Conservation (phyloP, 2,888 invertebrate species). For the Cistogaster globosa region DNA sequence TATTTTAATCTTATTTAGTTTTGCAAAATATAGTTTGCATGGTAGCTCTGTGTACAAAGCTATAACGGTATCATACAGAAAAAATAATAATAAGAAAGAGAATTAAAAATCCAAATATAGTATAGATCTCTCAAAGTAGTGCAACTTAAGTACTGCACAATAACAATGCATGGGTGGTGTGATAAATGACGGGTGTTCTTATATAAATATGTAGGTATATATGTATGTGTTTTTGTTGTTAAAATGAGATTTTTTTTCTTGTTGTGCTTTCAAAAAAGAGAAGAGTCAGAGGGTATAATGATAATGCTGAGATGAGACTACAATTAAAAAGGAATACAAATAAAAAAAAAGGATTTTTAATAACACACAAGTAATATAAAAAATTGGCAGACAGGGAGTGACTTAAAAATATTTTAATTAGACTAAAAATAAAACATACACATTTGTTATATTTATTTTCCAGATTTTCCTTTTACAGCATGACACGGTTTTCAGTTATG, state of each 20-base stretch:
- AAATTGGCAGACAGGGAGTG: slow-evolving; percentile 73
- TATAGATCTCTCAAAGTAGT: slow-evolving; percentile 61
- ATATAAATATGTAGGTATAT: background rate
- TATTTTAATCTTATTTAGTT: slow-evolving; percentile 7
- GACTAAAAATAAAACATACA: slow-evolving; percentile 59
- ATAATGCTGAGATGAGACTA: slow-evolving; percentile 24
- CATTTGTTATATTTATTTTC: slow-evolving; percentile 48
- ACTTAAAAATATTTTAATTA: slow-evolving; percentile 68
- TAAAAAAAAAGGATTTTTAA: slow-evolving; percentile 57
- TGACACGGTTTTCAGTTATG: slow-evolving; percentile 46
- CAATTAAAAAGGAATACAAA: slow-evolving; percentile 37
- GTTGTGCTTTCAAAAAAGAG: slow-evolving; percentile 36
- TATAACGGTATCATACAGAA: slow-evolving; percentile 32
- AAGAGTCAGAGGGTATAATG: slow-evolving; percentile 36
- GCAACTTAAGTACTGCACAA: slow-evolving; percentile 65
- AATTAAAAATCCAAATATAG: slow-evolving; percentile 53
- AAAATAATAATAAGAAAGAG: slow-evolving; percentile 31
- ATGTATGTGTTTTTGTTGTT: background rate
- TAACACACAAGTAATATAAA: slow-evolving; percentile 53
- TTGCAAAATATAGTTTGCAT: slow-evolving; percentile 17
- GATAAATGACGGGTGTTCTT: slow-evolving; percentile 32
- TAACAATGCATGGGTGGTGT: slow-evolving; percentile 58
- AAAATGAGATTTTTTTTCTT: slow-evolving; percentile 39
- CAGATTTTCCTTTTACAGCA: slow-evolving; percentile 16
- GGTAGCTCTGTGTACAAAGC: slow-evolving; percentile 55